Evolutionary conservation across 2,888 invertebrate species (phyloP).

Genomic region (Heliconius hortense): DNA sequence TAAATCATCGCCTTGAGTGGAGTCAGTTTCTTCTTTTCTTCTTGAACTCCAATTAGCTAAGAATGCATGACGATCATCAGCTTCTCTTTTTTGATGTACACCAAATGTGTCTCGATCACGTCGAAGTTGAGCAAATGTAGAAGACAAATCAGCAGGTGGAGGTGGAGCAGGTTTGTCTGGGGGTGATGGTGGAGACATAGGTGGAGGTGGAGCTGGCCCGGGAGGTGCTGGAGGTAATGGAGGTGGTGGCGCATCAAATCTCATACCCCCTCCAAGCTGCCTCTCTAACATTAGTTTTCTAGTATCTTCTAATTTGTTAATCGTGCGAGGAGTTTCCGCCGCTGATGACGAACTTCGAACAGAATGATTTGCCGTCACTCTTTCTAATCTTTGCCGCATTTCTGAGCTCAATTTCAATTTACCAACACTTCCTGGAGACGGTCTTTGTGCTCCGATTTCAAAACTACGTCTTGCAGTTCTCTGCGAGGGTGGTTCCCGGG

Average conservation of each 20-base stretch:
- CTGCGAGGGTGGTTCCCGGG: slow-evolving; percentile 71
- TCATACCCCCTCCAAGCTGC: slow-evolving; percentile 87
- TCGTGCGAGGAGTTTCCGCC: slow-evolving; percentile 86
- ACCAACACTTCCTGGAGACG: slow-evolving; percentile 93
- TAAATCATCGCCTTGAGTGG: slow-evolving; percentile 64
- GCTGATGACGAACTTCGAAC: slow-evolving; percentile 88
- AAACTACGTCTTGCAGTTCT: slow-evolving; percentile 84
- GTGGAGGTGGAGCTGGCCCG: slow-evolving; percentile 84
- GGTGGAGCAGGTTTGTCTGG: slow-evolving; percentile 80
- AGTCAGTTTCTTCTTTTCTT: slow-evolving; percentile 68
- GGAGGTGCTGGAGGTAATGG: slow-evolving; percentile 84
- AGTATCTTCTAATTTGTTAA: slow-evolving; percentile 92
- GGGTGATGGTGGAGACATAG: slow-evolving; percentile 81
- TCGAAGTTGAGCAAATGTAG: slow-evolving; percentile 84
- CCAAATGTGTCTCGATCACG: slow-evolving; percentile 88
- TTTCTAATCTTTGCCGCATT: slow-evolving; percentile 94
- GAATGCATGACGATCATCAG: slow-evolving; percentile 79
- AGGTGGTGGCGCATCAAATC: slow-evolving; percentile 85
- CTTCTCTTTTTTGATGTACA: slow-evolving; percentile 85
- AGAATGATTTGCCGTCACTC: slow-evolving; percentile 94
- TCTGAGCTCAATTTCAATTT: slow-evolving; percentile 95
- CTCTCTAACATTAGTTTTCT: slow-evolving; percentile 92
- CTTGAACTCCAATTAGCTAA: slow-evolving; percentile 78
- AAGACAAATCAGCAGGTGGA: slow-evolving; percentile 83
- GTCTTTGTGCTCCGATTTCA: slow-evolving; percentile 91